Conservation (phyloP, 2,113 vertebrate species). For the Butastur rufipennis region DNA sequence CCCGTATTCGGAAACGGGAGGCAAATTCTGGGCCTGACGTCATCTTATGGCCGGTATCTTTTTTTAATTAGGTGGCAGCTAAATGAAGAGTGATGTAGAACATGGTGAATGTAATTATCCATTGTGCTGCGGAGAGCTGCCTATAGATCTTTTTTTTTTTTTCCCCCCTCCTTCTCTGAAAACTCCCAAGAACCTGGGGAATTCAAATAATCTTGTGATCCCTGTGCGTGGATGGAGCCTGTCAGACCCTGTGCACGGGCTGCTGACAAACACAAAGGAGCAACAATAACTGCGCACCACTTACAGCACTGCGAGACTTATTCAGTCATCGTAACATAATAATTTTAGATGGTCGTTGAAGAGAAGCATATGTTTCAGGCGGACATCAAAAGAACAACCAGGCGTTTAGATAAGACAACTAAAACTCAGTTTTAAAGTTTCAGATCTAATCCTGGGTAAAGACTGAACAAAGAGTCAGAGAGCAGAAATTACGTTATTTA, state of each 20-base stretch:
- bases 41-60: neutral
- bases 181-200: conserved; percentile 16
- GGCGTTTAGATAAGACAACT: conserved; percentile 52
- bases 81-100: conserved; percentile 35
- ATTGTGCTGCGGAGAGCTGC: neutral
- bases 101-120: neutral
- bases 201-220: neutral
- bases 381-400: conserved; percentile 61
- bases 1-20: neutral
- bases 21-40: neutral
- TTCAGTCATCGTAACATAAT: conserved; percentile 41
- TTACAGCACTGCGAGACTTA: conserved; percentile 38
- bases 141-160: neutral
- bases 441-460: conserved; percentile 42
- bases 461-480: conserved; percentile 59
- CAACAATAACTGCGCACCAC: conserved; percentile 58
- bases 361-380: conserved; percentile 53
- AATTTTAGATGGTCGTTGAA: conserved; percentile 29
- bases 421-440: conserved; percentile 58
- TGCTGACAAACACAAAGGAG: conserved; percentile 65
- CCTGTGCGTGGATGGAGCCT: neutral
- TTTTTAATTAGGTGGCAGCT: conserved; percentile 44
- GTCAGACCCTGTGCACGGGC: conserved; percentile 30
- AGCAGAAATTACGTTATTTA: conserved; percentile 69
- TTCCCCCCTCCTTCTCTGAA: accelerated